A percentile compares a stretch with the other conserved stretches of the same genome.
Conservation (phyloP, 1,140 invertebrate genomes). For the Scylla paramamosain region DNA sequence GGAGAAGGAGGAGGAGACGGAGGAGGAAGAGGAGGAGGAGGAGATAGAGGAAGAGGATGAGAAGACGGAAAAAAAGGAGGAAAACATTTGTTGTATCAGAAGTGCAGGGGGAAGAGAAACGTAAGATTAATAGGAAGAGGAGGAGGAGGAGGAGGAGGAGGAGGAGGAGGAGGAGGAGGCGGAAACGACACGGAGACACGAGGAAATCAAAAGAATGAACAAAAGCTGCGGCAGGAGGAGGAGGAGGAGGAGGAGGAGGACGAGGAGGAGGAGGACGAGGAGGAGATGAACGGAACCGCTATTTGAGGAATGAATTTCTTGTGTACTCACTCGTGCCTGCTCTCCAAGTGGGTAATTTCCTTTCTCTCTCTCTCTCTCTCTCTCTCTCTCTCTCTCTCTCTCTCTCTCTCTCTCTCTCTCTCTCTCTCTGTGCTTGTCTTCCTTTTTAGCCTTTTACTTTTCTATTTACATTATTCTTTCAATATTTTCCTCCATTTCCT, state of each 20-base stretch:
- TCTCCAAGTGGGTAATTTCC: not conserved
- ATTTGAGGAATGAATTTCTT: not conserved
- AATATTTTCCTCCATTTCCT: too few relatives aligned
- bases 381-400: too few relatives aligned
- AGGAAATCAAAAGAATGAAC: not conserved
- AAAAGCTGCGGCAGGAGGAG: not conserved
- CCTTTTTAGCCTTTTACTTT: too few relatives aligned
- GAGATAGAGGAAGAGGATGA: not conserved
- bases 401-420: too few relatives aligned
- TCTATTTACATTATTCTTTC: too few relatives aligned
- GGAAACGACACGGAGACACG: too few relatives aligned
- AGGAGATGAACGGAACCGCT: not conserved
- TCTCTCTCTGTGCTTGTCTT: too few relatives aligned
- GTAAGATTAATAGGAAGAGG: not conserved
- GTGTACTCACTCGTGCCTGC: not conserved
- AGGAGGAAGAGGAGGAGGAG: not conserved
- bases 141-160: not conserved
- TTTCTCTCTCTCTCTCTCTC: too few relatives aligned
- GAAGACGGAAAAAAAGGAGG: not conserved
- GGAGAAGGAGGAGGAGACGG: too few relatives aligned
- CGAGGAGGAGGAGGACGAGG: not conserved
- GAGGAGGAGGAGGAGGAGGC: not conserved
- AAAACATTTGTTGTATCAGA: not conserved
- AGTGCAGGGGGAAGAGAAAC: not conserved
- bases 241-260: slow-evolving; percentile 17